Evolutionary conservation across 2,797 vertebrate species (phyloP).

Genomic region (Kryptolebias ocellatus): DNA sequence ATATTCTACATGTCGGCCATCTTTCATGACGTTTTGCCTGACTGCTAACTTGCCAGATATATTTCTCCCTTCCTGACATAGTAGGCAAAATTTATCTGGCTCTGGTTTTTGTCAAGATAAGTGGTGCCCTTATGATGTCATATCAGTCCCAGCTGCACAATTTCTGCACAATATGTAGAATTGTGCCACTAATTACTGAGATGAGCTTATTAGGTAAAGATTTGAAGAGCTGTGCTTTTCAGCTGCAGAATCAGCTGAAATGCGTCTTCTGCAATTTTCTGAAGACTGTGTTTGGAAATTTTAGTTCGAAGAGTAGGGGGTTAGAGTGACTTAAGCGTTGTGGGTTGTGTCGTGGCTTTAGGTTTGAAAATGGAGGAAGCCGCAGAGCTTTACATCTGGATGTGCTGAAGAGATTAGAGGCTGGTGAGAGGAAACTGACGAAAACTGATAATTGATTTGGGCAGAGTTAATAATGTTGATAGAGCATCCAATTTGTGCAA

Average conservation of each 20-base stretch:
- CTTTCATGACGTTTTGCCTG: constrained; percentile 9
- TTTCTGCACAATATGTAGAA: constrained; percentile 3
- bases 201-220: not conserved
- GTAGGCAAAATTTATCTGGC: constrained; percentile 14
- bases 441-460: constrained; percentile 25
- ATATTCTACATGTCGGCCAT: constrained; percentile 16
- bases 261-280: not conserved
- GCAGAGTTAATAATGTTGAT: constrained; percentile 27
- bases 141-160: constrained; percentile 5
- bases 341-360: not conserved
- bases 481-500: constrained; percentile 44
- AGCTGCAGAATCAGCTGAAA: constrained; percentile 4
- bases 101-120: constrained; percentile 45
- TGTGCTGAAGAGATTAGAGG: constrained; percentile 12
- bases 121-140: not conserved
- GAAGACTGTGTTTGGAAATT: too few species aligned
- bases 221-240: not conserved
- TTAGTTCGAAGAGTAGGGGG: too few species aligned
- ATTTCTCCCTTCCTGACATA: constrained; percentile 12
- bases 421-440: not conserved
- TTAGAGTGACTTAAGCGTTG: too few species aligned
- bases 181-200: not conserved
- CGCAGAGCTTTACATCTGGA: constrained; percentile 21
- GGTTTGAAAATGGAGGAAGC: constrained; percentile 12
- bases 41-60: constrained; percentile 13